A percentile compares a stretch with the other conserved stretches of the same genome.
phyloP scores from a whole-genome alignment of 2,113 vertebrate genomes.

The Stigmatopora argus region DNA sequence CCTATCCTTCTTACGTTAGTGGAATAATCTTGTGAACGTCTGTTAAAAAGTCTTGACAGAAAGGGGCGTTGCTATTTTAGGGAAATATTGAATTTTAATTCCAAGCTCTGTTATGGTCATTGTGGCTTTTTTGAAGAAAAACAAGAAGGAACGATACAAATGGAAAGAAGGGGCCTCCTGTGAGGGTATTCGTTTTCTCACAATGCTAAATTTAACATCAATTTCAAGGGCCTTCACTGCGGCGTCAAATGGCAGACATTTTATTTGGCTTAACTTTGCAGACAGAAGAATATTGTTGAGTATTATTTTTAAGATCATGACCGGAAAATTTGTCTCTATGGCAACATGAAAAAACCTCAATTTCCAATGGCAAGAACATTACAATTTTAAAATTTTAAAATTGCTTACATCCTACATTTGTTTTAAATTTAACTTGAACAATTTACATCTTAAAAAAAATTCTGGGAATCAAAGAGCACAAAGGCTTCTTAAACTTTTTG shows the following conservation, averaged over 20 bases:
- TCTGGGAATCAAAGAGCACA: no score
- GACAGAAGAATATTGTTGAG: background rate
- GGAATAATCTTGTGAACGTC: background rate
- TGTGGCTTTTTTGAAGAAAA: background rate
- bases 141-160: background rate
- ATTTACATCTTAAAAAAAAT: no score
- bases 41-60: background rate
- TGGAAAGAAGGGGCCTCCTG: background rate
- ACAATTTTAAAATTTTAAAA: no score
- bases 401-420: no score
- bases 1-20: background rate
- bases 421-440: no score
- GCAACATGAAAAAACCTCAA: no score
- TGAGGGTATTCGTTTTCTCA: constrained; percentile 15
- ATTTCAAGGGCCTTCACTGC: constrained; percentile 27
- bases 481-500: no score
- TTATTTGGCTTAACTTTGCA: background rate
- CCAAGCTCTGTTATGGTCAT: background rate
- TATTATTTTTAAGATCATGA: background rate
- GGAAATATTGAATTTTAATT: background rate
- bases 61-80: background rate
- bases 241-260: constrained; percentile 31
- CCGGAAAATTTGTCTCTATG: no score
- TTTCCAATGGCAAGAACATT: no score
- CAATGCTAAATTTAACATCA: constrained; percentile 37